A percentile compares a stretch with the other conserved stretches of the same genome.
These are phyloP conservation scores for Catharus minimus DNA, from an alignment of 2,113 vertebrate genomes.

Conservation along the genomic window DNA sequence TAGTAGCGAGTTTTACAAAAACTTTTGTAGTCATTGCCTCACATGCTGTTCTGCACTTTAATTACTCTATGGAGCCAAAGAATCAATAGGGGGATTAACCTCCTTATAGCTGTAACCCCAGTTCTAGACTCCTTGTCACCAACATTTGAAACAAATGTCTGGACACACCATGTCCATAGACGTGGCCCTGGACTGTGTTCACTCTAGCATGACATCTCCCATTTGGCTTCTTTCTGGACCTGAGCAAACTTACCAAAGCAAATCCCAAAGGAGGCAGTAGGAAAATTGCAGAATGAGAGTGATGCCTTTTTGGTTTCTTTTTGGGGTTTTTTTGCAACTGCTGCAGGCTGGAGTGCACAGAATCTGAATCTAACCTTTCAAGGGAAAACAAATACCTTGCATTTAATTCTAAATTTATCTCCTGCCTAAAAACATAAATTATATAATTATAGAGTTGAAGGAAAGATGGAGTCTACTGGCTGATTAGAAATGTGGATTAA, in stretches of 20 bases:
- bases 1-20: neutral
- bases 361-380: neutral
- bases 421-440: slow-evolving; percentile 7
- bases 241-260: neutral
- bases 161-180: neutral
- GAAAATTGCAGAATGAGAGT: neutral
- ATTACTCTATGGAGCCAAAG: neutral
- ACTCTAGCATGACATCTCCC: neutral
- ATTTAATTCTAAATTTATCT: slow-evolving; percentile 37
- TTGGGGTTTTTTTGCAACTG: neutral
- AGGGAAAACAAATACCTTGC: slow-evolving; percentile 31
- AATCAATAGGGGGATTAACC: neutral
- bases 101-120: neutral
- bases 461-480: slow-evolving; percentile 15
- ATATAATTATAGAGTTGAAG: neutral
- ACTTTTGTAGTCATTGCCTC: neutral
- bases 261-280: neutral
- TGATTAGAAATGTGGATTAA: slow-evolving; percentile 51
- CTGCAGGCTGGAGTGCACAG: neutral
- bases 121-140: neutral
- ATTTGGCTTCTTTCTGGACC: neutral
- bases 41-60: neutral
- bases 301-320: neutral
- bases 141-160: neutral
- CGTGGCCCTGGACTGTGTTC: neutral